These are phyloP conservation scores for Tetramorium bicarinatum DNA, from an alignment of 2,888 invertebrate species.

Conservation along the genomic window DNA sequence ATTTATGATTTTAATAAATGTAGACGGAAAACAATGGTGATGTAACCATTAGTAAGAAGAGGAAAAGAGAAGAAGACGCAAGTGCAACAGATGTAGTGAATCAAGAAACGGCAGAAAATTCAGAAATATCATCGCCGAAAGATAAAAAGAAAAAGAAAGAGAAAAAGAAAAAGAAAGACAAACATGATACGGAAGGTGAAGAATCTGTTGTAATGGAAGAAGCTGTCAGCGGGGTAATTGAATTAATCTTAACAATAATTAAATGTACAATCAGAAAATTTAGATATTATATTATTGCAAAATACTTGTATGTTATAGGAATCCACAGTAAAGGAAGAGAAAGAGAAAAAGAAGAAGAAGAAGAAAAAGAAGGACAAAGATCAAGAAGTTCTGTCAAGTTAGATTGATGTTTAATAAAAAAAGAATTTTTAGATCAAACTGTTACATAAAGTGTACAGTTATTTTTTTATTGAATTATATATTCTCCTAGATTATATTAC, in stretches of 20 bases:
- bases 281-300: constrained; percentile 10
- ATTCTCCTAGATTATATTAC: background rate
- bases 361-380: constrained; percentile 73
- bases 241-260: background rate
- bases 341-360: constrained; percentile 93
- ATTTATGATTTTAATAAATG: constrained; percentile 25
- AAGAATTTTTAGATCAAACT: background rate
- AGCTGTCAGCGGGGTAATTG: constrained; percentile 81
- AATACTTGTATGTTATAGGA: constrained; percentile 73
- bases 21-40: constrained; percentile 81
- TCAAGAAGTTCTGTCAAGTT: constrained; percentile 60
- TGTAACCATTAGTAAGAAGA: constrained; percentile 72
- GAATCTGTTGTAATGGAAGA: constrained; percentile 83
- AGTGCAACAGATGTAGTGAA: constrained; percentile 90
- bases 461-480: constrained; percentile 22
- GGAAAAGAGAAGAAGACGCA: constrained; percentile 79
- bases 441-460: constrained; percentile 25
- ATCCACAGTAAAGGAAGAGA: constrained; percentile 88
- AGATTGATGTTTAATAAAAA: constrained; percentile 49
- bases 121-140: constrained; percentile 84
- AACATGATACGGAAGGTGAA: constrained; percentile 78
- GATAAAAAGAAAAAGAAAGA: constrained; percentile 84
- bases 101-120: constrained; percentile 82
- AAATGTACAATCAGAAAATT: constrained; percentile 25
- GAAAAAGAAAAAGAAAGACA: constrained; percentile 84